These are phyloP conservation scores for Matsumyia berberina DNA, from an alignment of 2,888 invertebrate species.

Conservation along the genomic window DNA sequence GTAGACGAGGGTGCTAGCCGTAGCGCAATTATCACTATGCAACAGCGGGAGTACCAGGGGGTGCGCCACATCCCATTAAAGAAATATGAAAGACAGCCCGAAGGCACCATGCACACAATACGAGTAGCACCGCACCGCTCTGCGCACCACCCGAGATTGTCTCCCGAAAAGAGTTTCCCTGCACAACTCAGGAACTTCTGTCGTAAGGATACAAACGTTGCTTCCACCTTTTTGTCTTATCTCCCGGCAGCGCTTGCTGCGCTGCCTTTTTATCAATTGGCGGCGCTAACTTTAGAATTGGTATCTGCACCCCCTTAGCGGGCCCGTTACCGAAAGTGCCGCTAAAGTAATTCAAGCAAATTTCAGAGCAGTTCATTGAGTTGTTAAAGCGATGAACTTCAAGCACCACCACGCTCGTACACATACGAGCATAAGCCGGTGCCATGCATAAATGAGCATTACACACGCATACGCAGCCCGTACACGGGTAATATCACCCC, in stretches of 20 bases:
- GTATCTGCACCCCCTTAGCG: neutral
- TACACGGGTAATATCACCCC: constrained; percentile 56
- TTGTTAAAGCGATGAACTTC: constrained; percentile 75
- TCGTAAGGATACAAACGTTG: constrained; percentile 21
- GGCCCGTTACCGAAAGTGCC: constrained; percentile 46
- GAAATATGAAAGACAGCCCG: constrained; percentile 71
- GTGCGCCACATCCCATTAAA: constrained; percentile 69
- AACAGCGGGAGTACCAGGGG: constrained; percentile 50
- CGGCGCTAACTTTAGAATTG: constrained; percentile 50
- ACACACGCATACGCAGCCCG: constrained; percentile 50
- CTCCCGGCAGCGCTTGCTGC: constrained; percentile 36
- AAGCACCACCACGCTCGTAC: constrained; percentile 39
- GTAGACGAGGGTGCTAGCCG: constrained; percentile 26
- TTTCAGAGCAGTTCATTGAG: constrained; percentile 74
- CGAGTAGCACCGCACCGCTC: constrained; percentile 19
- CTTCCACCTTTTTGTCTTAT: constrained; percentile 44
- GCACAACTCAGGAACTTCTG: constrained; percentile 18
- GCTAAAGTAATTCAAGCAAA: constrained; percentile 72
- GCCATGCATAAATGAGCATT: constrained; percentile 67
- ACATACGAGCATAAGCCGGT: constrained; percentile 35
- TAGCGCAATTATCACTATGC: constrained; percentile 72
- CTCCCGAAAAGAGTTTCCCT: constrained; percentile 38
- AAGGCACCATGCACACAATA: constrained; percentile 56
- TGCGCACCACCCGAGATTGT: constrained; percentile 39
- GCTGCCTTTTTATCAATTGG: constrained; percentile 59